Evolutionary conservation across 2,797 vertebrate genomes (phyloP).

Genomic region (Molothrus ater): DNA sequence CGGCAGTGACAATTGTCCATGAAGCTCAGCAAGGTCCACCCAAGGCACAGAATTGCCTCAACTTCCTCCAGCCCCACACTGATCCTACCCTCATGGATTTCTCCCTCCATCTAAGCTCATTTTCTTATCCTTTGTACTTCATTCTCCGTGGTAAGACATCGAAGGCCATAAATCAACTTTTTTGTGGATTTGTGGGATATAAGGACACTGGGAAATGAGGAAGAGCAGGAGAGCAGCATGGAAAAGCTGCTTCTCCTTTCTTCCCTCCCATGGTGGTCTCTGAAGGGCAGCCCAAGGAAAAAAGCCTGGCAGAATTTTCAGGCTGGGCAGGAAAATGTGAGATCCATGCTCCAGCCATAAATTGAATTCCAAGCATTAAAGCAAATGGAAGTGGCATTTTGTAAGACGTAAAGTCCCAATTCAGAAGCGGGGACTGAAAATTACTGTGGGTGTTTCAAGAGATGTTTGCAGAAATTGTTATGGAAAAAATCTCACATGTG

Average conservation of each 20-base stretch:
- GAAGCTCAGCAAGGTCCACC: not conserved
- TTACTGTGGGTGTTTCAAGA: not conserved
- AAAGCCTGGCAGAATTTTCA: not conserved
- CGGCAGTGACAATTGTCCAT: accelerated
- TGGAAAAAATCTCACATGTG: not conserved
- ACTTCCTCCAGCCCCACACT: not conserved
- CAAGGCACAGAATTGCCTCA: not conserved
- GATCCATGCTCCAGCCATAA: not conserved
- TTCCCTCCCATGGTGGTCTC: not conserved
- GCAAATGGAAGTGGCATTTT: not conserved
- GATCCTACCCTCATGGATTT: not conserved
- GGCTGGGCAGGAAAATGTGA: not conserved
- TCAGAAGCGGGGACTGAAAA: not conserved
- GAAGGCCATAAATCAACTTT: not conserved
- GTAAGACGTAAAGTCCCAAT: not conserved
- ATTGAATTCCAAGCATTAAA: not conserved
- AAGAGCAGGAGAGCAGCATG: not conserved
- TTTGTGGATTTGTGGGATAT: not conserved
- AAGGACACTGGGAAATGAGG: not conserved
- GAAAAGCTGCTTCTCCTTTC: not conserved
- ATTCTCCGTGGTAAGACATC: not conserved
- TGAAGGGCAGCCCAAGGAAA: not conserved
- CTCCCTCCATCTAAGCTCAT: not conserved
- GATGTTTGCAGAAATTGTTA: not conserved
- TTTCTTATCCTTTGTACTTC: accelerated